Percentiles rank a stretch among this genome's conserved stretches.
These are phyloP conservation scores for Microtus richardsoni DNA, from an alignment of 2,113 vertebrate genomes.

Conservation along the genomic window DNA sequence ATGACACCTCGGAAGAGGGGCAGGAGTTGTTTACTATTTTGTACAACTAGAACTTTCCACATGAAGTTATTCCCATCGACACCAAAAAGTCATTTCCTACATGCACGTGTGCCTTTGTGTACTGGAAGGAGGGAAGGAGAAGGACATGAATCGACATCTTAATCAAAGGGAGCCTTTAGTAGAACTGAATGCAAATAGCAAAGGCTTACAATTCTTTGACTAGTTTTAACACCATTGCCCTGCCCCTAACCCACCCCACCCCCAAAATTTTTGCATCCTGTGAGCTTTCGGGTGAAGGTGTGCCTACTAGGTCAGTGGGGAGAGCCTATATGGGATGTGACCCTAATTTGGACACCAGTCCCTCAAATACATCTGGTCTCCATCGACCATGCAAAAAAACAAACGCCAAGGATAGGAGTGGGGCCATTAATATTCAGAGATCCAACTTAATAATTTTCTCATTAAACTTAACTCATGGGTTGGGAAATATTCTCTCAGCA, in stretches of 20 bases:
- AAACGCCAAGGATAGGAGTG: constrained; percentile 4
- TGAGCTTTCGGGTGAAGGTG: neutral
- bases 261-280: neutral
- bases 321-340: neutral
- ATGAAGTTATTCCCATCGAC: neutral
- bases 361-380: constrained; percentile 21
- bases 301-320: neutral
- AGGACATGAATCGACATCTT: constrained; percentile 9
- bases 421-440: constrained; percentile 27
- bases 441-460: constrained; percentile 37
- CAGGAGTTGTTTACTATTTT: neutral
- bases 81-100: constrained; percentile 13
- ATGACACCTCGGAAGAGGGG: neutral
- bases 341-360: constrained; percentile 37
- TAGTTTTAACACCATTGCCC: constrained; percentile 40
- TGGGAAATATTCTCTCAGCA: neutral
- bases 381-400: constrained; percentile 31
- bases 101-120: neutral
- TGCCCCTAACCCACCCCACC: too few species aligned
- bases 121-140: neutral
- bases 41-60: neutral
- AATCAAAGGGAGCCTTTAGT: constrained; percentile 9
- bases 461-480: constrained; percentile 14
- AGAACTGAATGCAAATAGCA: constrained; percentile 29
- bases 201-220: constrained; percentile 59